phyloP scores from a whole-genome alignment of 2,888 invertebrate genomes.

The Amblyjoppa fuscipennis region DNA sequence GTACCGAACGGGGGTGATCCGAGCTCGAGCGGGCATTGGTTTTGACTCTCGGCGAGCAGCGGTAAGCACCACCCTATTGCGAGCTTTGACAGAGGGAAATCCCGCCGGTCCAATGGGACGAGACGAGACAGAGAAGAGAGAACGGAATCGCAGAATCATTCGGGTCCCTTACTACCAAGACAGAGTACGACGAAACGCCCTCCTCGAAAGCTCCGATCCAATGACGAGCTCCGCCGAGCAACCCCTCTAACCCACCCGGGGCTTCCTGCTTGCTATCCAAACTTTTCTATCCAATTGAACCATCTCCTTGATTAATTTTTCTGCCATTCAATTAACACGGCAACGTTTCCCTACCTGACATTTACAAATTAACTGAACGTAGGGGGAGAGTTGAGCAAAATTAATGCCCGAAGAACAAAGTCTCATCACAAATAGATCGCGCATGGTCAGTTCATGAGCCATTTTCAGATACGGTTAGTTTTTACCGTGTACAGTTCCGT shows the following conservation, averaged over 20 bases:
- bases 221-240: conserved; percentile 42
- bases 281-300: conserved; percentile 19
- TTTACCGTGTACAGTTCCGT: not conserved
- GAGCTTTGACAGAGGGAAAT: not conserved
- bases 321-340: conserved; percentile 12
- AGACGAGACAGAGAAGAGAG: conserved; percentile 29
- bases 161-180: conserved; percentile 42
- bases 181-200: conserved; percentile 55
- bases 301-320: conserved; percentile 26
- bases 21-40: conserved; percentile 43
- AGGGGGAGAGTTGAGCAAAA: too few relatives aligned
- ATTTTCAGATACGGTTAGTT: too few relatives aligned
- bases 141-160: conserved; percentile 51
- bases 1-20: not conserved
- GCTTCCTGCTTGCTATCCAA: conserved; percentile 3
- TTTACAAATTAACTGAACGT: conserved; percentile 7
- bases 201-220: conserved; percentile 57
- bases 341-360: not conserved
- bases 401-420: not conserved
- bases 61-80: conserved; percentile 11
- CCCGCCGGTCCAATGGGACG: conserved; percentile 53
- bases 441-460: too few relatives aligned
- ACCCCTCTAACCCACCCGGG: conserved; percentile 22
- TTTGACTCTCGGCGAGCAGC: conserved; percentile 21
- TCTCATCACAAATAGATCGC: not conserved